Evolutionary conservation across 2,113 vertebrate species (phyloP).

Genomic region (Aptenodytes patagonicus): DNA sequence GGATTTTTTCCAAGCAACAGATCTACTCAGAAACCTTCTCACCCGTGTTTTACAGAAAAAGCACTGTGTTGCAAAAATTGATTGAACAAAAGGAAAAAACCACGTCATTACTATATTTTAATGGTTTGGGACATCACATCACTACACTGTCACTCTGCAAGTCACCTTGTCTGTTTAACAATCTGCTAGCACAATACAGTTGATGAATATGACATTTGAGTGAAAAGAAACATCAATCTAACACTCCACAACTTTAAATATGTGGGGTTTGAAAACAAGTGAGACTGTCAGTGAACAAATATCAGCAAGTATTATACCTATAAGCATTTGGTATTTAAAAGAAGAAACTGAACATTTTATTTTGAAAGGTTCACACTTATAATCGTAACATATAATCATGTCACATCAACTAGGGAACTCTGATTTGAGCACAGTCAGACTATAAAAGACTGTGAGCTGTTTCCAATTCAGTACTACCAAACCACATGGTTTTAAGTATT

Average conservation of each 20-base stretch:
- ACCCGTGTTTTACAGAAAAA: conserved; percentile 1
- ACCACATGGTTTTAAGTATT: not conserved
- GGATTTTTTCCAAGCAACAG: not conserved
- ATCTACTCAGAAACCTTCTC: not conserved
- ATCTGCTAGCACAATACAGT: conserved; percentile 28
- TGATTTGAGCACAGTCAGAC: conserved; percentile 28
- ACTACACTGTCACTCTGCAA: conserved; percentile 33
- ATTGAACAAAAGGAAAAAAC: not conserved
- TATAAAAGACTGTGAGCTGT: not conserved
- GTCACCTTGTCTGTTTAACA: conserved; percentile 54
- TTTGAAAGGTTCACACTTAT: conserved; percentile 53
- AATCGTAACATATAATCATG: conserved; percentile 55
- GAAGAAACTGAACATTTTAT: conserved; percentile 38
- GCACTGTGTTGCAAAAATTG: not conserved
- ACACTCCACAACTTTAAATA: conserved; percentile 36
- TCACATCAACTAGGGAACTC: conserved; percentile 34
- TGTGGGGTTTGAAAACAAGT: conserved; percentile 46
- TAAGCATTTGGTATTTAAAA: conserved; percentile 43
- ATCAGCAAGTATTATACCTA: not conserved
- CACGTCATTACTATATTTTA: not conserved
- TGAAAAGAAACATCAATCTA: conserved; percentile 52
- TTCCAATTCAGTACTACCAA: not conserved
- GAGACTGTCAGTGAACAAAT: conserved; percentile 28
- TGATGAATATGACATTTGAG: conserved; percentile 57
- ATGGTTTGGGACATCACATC: conserved; percentile 50